Base-by-base conservation (phyloP, 2,888 invertebrate species). In the Falcaria lacertinaria region DNA sequence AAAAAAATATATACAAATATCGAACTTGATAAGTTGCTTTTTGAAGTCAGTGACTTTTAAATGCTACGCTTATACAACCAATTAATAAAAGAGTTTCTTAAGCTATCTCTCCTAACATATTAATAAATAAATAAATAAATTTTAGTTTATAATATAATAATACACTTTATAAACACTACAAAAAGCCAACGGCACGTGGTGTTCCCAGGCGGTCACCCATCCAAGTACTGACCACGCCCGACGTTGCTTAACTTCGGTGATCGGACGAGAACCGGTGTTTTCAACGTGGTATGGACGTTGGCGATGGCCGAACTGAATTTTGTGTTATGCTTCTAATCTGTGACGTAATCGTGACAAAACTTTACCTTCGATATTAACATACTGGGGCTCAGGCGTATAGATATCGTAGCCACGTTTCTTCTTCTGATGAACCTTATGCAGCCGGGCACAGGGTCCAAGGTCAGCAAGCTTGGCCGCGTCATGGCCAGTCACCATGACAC, bases 221-320 rank as follows among this genome's bases (percentile, higher is more conserved):
- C 78, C 77, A 80, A 79, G 79, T 80, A 80, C 81, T 80, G 66
- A 75, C 74, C 75, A 63, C 78, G 78, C 80, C 80, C 80, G 73
- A 80, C 71, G 78, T 76, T 79, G 79, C 80, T 80, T 81, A 74
- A 81, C 78, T 83, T 81, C 80, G 80, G 81, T 81, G 81, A 80
- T 80, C 80, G 76, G 80, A 81, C 81, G 80, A 82, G 81, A 82
- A 82, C 82, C 80, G 80, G 80, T 81, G 33, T 36, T 14, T 38
- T 50, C 50, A 50, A 50, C 50, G 49, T 49, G 44, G 49, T 54
- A 48, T 54, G 54, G 50, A 54, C 50, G 49, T 54, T 54, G 48
- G 50, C 54, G 28, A 44, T 1, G 2, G 28, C 7, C 11, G 11
- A 1, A 2, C 28, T 11, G 1, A 28, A 28, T 28, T 28, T 28